A percentile compares a stretch with the other conserved stretches of the same genome.
phyloP scores from a whole-genome alignment of 2,113 vertebrate species.

The Chinchilla lanigera region DNA sequence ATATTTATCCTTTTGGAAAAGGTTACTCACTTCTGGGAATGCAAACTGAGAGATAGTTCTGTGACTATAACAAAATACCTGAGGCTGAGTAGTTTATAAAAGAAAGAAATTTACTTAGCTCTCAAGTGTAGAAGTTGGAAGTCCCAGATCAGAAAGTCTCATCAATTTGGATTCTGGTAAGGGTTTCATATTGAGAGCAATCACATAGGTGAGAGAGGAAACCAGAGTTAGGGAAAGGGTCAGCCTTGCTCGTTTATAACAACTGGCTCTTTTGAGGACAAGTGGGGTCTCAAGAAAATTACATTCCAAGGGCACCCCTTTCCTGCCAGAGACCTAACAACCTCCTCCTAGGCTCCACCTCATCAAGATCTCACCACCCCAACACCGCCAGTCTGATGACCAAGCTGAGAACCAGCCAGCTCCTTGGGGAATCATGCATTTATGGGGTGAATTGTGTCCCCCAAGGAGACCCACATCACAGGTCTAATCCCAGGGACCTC shows the following conservation, averaged over 20 bases:
- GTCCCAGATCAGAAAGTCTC: neutral
- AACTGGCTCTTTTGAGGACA: neutral
- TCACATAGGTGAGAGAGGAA: neutral
- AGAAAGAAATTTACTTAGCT: neutral
- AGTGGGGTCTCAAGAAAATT: neutral
- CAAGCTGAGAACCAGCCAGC: neutral
- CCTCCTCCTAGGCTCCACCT: neutral
- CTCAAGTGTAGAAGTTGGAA: neutral
- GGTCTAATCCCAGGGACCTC: neutral
- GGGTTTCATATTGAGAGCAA: neutral
- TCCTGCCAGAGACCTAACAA: neutral
- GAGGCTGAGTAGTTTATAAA: neutral
- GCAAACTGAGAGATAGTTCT: neutral
- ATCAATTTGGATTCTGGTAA: neutral
- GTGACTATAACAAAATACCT: neutral
- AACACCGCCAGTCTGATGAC: neutral
- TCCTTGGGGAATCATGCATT: neutral
- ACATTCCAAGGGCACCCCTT: neutral
- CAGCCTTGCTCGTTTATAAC: neutral
- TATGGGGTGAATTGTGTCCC: neutral
- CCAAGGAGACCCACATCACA: neutral
- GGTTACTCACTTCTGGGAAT: neutral
- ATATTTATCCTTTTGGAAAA: neutral
- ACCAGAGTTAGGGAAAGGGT: neutral
- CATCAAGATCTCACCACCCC: neutral